Evolutionary conservation across 2,113 vertebrate genomes (phyloP).

Genomic region (Vireo altiloquus): DNA sequence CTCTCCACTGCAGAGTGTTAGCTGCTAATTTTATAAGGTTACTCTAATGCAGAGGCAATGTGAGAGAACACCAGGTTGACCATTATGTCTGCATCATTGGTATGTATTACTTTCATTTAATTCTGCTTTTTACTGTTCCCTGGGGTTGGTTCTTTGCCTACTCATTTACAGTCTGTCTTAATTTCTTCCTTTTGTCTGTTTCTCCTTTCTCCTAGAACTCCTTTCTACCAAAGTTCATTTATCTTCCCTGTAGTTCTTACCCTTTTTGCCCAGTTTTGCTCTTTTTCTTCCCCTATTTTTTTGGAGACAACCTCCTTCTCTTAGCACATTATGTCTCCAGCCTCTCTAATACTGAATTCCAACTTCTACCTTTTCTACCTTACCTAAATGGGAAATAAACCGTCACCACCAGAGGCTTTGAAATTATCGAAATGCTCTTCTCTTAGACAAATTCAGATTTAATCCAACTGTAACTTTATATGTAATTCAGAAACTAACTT

Average conservation of each 20-base stretch:
- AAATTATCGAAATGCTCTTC: not conserved
- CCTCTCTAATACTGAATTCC: not conserved
- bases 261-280: not conserved
- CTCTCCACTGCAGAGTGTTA: not conserved
- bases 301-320: not conserved
- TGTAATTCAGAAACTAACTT: slow-evolving; percentile 62
- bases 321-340: not conserved
- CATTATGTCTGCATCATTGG: not conserved
- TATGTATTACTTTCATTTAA: not conserved
- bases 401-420: not conserved
- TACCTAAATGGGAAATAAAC: not conserved
- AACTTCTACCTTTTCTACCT: not conserved
- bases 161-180: not conserved
- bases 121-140: not conserved
- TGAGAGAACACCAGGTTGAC: not conserved
- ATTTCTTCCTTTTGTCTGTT: not conserved
- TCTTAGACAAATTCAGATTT: not conserved
- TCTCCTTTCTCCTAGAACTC: not conserved
- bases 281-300: not conserved
- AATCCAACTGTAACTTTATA: slow-evolving; percentile 22
- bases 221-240: not conserved
- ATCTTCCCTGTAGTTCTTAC: not conserved
- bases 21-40: not conserved
- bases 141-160: not conserved
- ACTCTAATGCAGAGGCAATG: not conserved